These are phyloP conservation scores for Sebastes hubbsi DNA, from an alignment of 2,797 vertebrate genomes.

Conservation along the genomic window DNA sequence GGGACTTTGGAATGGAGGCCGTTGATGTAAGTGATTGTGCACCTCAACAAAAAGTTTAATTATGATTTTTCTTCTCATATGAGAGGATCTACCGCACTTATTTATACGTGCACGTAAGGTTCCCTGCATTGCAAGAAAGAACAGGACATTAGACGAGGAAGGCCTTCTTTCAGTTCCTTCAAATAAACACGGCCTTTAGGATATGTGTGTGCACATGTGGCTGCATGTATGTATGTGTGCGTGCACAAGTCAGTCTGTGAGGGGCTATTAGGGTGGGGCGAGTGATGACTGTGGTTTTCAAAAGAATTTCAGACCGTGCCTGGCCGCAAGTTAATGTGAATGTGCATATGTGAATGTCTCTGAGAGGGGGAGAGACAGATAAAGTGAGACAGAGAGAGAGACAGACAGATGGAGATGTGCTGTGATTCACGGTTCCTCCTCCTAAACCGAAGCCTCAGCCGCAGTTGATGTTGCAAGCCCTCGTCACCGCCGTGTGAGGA, in stretches of 20 bases:
- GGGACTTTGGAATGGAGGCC: neutral
- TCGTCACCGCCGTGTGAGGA: conserved; percentile 61
- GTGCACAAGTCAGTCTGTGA: conserved; percentile 36
- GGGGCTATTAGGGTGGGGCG: conserved; percentile 67
- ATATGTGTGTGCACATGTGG: conserved; percentile 23
- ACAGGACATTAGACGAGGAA: conserved; percentile 66
- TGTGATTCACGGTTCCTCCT: conserved; percentile 77
- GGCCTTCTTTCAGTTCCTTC: conserved; percentile 83
- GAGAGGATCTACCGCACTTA: neutral
- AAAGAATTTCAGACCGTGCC: conserved; percentile 65
- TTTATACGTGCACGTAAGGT: neutral
- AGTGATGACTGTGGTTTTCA: conserved; percentile 70
- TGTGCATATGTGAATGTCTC: conserved; percentile 46
- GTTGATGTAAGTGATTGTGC: neutral
- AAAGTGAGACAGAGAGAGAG: conserved; percentile 6
- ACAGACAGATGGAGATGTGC: conserved; percentile 36
- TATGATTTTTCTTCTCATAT: neutral
- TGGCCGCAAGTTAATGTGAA: conserved; percentile 55
- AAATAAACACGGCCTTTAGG: conserved; percentile 64
- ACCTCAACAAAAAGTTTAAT: neutral
- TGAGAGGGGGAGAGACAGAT: conserved; percentile 25
- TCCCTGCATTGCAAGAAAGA: conserved; percentile 40
- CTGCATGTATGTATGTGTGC: neutral
- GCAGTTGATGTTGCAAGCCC: conserved; percentile 69
- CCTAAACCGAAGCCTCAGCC: conserved; percentile 55